Conservation (phyloP, 2,797 vertebrate genomes). For the Momotus momota region DNA sequence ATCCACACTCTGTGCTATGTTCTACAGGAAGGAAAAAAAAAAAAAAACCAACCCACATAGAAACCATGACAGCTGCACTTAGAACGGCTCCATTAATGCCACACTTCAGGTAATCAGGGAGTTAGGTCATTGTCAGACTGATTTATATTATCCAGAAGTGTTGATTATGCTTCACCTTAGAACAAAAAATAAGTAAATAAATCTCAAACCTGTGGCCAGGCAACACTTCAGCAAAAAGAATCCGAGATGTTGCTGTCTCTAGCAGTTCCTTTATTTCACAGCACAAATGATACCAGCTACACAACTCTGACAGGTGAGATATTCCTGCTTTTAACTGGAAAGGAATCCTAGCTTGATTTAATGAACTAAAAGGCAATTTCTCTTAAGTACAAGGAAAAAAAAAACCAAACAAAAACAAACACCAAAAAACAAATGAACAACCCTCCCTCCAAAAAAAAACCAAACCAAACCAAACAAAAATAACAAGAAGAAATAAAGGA, state of each 20-base stretch:
- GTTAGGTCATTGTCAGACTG: background rate
- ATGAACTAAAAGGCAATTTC: background rate
- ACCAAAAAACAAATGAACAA: no score
- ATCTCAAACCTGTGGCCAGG: background rate
- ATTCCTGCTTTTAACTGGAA: background rate
- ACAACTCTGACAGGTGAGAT: background rate
- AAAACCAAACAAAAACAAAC: background rate
- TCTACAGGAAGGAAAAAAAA: background rate
- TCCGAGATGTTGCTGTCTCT: background rate
- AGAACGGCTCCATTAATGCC: background rate
- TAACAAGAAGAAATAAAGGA: background rate
- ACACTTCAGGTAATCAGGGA: background rate
- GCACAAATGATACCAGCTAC: background rate
- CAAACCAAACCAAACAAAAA: background rate
- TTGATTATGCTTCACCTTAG: background rate
- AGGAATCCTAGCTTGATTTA: background rate
- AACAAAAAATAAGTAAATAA: background rate
- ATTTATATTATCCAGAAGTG: background rate
- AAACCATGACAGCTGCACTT: rapidly evolving
- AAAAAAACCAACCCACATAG: background rate
- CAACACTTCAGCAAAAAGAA: background rate
- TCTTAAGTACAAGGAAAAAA: background rate
- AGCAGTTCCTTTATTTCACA: background rate
- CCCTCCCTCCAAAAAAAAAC: background rate
- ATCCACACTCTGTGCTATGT: rapidly evolving